Evolutionary conservation across 1,140 invertebrate genomes (phyloP).

Genomic region (Trachymyrmex septentrionalis): DNA sequence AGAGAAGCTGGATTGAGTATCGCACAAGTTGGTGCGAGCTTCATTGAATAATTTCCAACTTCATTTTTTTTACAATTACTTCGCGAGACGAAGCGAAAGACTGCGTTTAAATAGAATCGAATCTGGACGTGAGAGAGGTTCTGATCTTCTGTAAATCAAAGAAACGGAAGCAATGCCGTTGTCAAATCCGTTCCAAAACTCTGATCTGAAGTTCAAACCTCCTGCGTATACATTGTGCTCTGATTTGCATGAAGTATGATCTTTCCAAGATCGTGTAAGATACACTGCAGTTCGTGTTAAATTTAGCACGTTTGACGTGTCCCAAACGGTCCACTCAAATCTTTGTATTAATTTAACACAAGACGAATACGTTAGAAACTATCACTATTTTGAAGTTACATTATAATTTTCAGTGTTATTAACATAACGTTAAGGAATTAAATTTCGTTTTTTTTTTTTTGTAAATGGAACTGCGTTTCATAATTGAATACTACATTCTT

Average conservation of each 20-base stretch:
- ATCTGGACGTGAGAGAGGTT: background rate
- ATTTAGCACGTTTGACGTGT: too few species aligned
- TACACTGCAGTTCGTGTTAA: background rate
- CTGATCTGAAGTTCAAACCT: background rate
- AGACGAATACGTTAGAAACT: too few species aligned
- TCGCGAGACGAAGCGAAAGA: background rate
- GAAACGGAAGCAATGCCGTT: too few species aligned
- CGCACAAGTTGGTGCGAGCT: conserved; percentile 25
- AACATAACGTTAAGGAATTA: background rate
- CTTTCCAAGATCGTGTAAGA: background rate
- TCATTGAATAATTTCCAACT: background rate
- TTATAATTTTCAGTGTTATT: too few species aligned
- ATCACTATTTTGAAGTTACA: too few species aligned
- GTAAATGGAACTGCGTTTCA: background rate
- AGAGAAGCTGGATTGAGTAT: background rate
- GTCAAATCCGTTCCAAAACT: too few species aligned
- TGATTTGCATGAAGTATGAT: too few species aligned
- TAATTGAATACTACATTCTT: background rate
- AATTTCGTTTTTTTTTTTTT: background rate
- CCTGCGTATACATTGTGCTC: too few species aligned
- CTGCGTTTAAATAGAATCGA: background rate
- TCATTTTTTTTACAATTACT: background rate
- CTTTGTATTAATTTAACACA: too few species aligned
- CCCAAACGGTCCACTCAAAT: too few species aligned
- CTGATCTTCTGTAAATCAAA: background rate